Evolutionary conservation across 1,140 invertebrate species (phyloP), one percentile per base, ranked within the genome.

Genomic region (Conus betulinus): DNA sequence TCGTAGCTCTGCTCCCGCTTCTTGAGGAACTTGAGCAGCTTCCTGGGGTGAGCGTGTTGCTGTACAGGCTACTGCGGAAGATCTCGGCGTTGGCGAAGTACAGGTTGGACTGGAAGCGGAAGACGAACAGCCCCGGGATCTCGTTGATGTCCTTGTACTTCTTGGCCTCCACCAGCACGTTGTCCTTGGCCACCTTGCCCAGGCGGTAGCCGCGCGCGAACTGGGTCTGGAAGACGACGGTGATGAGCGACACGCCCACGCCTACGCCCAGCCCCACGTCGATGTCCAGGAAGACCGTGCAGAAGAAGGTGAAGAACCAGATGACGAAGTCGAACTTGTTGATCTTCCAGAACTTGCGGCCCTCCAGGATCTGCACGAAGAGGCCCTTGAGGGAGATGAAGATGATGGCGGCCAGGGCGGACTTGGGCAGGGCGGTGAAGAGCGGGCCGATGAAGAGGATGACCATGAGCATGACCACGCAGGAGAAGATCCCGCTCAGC

Each of bases 41-140:
- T 93, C 71, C 92, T 88, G 5, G 93, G 91, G 83, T 94, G 4
- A 93, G 90, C 3, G 93, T 94, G n/a, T 90, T 84, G 71, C 89
- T 91, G 84, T 94, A 94, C 23, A 94, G 90, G 27, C 88, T 92
- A 83, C 87, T 94, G 67, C 92, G 91, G 90, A 96, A 96, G 39
- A 94, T 94, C 91, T 96, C 95, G 3, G 95, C 94, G 91, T 95
- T 96, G 5, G 95, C 95, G 90, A 95, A 96, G 90, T 95, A 96
- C 25, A 96, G 84, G 25, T 95, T 94, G 25, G 95, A 93, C 71
- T 95, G 94, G 90, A 96, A 96, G 53, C 95, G 93, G 92, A 95
- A 96, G 6, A 96, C 93, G 85, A 94, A 95, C 20, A 96, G 91
- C 17, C 95, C 94, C 10, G 93, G 93, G 84, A 94, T 91, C 81